phyloP scores from a whole-genome alignment of 2,888 invertebrate genomes.

The Ochropleura plecta region DNA sequence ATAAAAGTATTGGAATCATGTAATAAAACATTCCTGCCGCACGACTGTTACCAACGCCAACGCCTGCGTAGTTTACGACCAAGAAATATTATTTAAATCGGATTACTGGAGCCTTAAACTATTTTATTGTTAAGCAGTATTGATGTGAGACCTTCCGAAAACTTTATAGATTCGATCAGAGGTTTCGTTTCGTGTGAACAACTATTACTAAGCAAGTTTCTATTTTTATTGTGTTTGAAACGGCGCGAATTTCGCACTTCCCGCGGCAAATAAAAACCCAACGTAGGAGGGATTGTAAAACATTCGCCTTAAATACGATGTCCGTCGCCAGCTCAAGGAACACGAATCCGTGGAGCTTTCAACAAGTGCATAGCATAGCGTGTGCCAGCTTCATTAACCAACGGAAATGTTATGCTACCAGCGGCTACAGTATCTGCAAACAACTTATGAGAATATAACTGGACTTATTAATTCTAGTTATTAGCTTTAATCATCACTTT shows the following conservation, averaged over 20 bases:
- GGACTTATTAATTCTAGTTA: slow-evolving; percentile 9
- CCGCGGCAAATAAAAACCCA: slow-evolving; percentile 74
- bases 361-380: slow-evolving; percentile 68
- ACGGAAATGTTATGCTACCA: slow-evolving; percentile 64
- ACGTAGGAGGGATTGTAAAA: slow-evolving; percentile 74
- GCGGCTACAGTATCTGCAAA: slow-evolving; percentile 22
- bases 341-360: slow-evolving; percentile 73
- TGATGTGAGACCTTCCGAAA: slow-evolving; percentile 68
- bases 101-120: slow-evolving; percentile 73
- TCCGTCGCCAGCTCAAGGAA: slow-evolving; percentile 64
- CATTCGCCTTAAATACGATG: slow-evolving; percentile 72
- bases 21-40: slow-evolving; percentile 75
- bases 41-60: slow-evolving; percentile 71
- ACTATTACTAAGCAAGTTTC: slow-evolving; percentile 66
- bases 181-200: slow-evolving; percentile 63
- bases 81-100: slow-evolving; percentile 77
- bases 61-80: slow-evolving; percentile 76
- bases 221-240: slow-evolving; percentile 72
- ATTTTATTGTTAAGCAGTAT: slow-evolving; percentile 73
- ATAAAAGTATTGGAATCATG: slow-evolving; percentile 81
- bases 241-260: slow-evolving; percentile 82
- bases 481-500: slow-evolving; percentile 10
- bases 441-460: slow-evolving; percentile 8
- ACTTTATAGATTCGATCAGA: slow-evolving; percentile 53
- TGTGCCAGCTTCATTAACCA: slow-evolving; percentile 68